phyloP scores from a whole-genome alignment of 2,797 vertebrate genomes.

The Lacerta viridis region DNA sequence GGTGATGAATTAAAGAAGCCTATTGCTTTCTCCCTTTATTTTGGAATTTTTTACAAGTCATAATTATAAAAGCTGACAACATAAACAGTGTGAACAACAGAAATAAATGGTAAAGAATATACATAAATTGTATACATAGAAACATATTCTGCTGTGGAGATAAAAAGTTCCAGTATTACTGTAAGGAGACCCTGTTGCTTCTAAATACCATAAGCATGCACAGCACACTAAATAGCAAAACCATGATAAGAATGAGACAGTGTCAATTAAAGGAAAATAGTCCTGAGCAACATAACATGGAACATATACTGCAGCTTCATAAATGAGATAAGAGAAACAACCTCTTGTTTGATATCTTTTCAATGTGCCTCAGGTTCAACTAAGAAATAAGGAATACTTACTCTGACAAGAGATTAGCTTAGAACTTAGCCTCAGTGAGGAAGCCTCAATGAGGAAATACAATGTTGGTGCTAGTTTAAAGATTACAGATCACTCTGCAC shows the following conservation, averaged over 20 bases:
- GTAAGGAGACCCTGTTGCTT: background rate
- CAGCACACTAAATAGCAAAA: background rate
- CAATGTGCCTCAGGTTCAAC: background rate
- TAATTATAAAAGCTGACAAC: background rate
- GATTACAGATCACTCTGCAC: background rate
- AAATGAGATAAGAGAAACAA: background rate
- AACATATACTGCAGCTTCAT: background rate
- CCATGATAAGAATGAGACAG: background rate
- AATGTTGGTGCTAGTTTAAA: no score
- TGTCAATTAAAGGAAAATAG: background rate
- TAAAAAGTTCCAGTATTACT: background rate
- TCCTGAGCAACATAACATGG: background rate
- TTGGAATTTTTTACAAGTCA: background rate
- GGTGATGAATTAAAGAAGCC: background rate
- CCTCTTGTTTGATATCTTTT: background rate
- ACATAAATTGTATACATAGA: background rate
- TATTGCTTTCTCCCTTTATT: background rate
- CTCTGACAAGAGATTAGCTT: background rate
- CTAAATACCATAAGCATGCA: background rate
- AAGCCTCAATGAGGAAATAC: conserved; percentile 6
- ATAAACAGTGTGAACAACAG: background rate
- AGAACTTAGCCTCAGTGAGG: background rate
- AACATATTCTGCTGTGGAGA: background rate
- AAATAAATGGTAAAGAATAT: background rate
- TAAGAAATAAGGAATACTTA: background rate